Base-by-base conservation (phyloP, 2,113 vertebrate genomes). In the Elanus axillaris region DNA sequence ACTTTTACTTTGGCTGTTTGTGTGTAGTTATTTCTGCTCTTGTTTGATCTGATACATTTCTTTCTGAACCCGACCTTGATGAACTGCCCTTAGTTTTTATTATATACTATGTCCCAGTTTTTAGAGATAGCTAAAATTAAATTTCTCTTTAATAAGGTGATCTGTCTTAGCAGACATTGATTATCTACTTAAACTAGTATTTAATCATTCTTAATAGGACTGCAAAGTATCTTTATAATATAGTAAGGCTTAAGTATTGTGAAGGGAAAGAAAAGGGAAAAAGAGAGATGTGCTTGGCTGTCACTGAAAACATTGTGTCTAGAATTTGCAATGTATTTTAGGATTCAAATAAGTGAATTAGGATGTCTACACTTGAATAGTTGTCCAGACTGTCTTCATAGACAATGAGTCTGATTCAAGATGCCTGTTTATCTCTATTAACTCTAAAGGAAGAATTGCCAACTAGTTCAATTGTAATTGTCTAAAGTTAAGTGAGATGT, bases 101-200 rank as follows among this genome's bases (percentile, higher is more conserved):
- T 88, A 50, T 55, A 74, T 79, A 66, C 29, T 73, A 42, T 92
- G 71, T 38, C 42, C 45, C 38, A 66, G 32, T 27, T 93, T 96
- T 93, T 77, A 14, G 55, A 86, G n/a, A 93, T 52, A 13, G n/a
- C 16, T 93, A 88, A 94, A 96, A 93, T 96, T 95, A 88, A 79
- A 45, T 85, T 96, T 92, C 77, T 88, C 29, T 88, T 95, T 95
- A 95, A 90, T 95, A 96, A 90, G 68, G 72, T 94, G 82, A 97
- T 95, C 76, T 92, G 34, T 97, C 64, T 94, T 66, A 84, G 67
- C n/a, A 96, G 92, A 94, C 88, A 78, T 74, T 94, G 96, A 94
- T 95, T 96, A 94, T 88, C 95, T 96, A 77, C 73, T 94, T 94
- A 94, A 96, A 93, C 64, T 71, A 68, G 60, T 89, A 87, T 96